Evolutionary conservation across 2,888 invertebrate species (phyloP), one percentile per base, ranked within the genome.

Genomic region (Holacanthella duospinosa): DNA sequence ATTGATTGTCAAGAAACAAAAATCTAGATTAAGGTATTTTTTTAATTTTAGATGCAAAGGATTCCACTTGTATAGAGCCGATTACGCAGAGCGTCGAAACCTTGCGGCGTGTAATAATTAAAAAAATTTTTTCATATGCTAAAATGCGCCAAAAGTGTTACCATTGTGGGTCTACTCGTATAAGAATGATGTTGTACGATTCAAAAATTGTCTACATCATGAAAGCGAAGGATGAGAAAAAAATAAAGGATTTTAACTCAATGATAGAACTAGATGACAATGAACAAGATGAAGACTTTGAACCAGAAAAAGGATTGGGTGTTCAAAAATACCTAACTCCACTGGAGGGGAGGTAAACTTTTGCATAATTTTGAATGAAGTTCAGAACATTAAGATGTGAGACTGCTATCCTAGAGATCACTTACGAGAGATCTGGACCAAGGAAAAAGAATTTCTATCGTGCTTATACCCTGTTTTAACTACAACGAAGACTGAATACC

Each of bases 381-480:
- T n/a, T n/a, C n/a, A n/a, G n/a, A n/a, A n/a, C n/a, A n/a, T n/a
- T n/a, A n/a, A n/a, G n/a, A n/a, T n/a, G n/a, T n/a, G n/a, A n/a
- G n/a, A n/a, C n/a, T n/a, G n/a, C n/a, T n/a, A n/a, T 53, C 43
- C 27, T 24, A 83, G 83, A 73, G 79, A 83, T n/a, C 84, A 85
- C 74, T 79, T 94, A 69, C 82, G 86, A 28, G 77, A 82, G 55
- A 80, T 93, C 29, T 91, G 88, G 82, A 75, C 80, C 61, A 84
- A 85, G 70, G 89, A 94, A 74, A 80, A 82, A 48, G 82, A 85
- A 0, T 79, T 90, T 4, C 75, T 96, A 1, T 77, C 78, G 65
- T 76, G 84, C n/a, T 78, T 91, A n/a, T 82, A 86, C 62, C 88
- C 91, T 0, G 80, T 88, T 55, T 77, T 93, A 0, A 79, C 78